Percentiles rank a stretch among this genome's conserved stretches.
Evolutionary conservation across 2,113 vertebrate genomes (phyloP).

Genomic region (Charina bottae): DNA sequence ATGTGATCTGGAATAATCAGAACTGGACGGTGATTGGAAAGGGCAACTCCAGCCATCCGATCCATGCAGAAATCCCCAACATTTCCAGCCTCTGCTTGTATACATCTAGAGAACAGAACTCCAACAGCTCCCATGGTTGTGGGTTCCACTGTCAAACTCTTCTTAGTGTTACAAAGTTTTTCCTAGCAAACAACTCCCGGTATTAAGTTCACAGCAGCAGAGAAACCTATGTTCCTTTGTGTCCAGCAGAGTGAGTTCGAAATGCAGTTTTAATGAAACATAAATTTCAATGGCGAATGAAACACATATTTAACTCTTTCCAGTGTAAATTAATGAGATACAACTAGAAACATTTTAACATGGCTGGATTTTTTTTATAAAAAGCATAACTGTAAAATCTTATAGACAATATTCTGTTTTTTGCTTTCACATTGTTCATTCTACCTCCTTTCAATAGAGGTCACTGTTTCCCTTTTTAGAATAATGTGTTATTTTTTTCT

Average conservation of each 20-base stretch:
- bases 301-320: background rate
- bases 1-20: background rate
- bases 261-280: background rate
- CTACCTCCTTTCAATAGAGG: constrained; percentile 4
- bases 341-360: background rate
- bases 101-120: background rate
- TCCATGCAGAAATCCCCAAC: background rate
- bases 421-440: background rate
- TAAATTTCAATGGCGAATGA: background rate
- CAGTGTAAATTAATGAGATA: background rate
- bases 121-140: background rate
- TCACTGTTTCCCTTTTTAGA: constrained; percentile 3
- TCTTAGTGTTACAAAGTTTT: background rate
- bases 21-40: background rate
- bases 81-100: background rate
- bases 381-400: no score
- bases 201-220: background rate
- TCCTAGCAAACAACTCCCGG: background rate
- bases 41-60: background rate
- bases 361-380: background rate
- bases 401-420: background rate
- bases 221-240: background rate
- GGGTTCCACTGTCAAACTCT: background rate
- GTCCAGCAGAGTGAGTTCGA: background rate
- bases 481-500: background rate